Conservation (phyloP, 2,888 invertebrate species). For the Aquatica leii region DNA sequence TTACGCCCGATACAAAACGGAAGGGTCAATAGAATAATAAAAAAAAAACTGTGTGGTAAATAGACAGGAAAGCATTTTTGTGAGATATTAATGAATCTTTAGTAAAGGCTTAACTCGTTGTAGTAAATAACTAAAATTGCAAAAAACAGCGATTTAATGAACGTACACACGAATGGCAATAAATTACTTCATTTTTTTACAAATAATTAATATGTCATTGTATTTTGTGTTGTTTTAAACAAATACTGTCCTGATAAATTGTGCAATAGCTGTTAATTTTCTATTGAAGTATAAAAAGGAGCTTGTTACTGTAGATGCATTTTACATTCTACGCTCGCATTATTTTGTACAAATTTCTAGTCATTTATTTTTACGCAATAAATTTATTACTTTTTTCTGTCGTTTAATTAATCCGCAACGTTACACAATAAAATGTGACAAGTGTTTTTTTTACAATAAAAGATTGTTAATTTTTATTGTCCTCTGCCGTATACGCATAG, state of each 20-base stretch:
- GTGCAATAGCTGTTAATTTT: conserved; percentile 1
- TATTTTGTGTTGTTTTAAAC: too few species aligned
- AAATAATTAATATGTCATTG: too few species aligned
- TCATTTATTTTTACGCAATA: neutral
- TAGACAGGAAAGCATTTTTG: conserved; percentile 15
- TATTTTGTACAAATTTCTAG: conserved; percentile 5
- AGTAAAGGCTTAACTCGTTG: neutral
- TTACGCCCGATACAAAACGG: conserved; percentile 18
- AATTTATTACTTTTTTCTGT: neutral
- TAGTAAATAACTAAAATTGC: neutral
- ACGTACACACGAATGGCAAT: too few species aligned
- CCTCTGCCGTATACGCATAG: too few species aligned
- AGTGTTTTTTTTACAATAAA: too few species aligned
- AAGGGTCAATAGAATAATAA: conserved; percentile 17
- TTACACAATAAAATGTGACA: conserved; percentile 7
- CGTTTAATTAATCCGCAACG: neutral
- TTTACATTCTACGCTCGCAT: neutral
- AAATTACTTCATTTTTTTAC: too few species aligned
- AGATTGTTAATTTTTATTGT: too few species aligned
- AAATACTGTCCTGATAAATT: too few species aligned
- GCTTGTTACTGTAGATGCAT: neutral
- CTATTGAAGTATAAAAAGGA: neutral
- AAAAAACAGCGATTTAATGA: neutral
- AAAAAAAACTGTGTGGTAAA: conserved; percentile 15
- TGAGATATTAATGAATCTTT: conserved; percentile 22